Base-by-base conservation (phyloP, 2,797 vertebrate species). In the Sebastolobus altivelis region DNA sequence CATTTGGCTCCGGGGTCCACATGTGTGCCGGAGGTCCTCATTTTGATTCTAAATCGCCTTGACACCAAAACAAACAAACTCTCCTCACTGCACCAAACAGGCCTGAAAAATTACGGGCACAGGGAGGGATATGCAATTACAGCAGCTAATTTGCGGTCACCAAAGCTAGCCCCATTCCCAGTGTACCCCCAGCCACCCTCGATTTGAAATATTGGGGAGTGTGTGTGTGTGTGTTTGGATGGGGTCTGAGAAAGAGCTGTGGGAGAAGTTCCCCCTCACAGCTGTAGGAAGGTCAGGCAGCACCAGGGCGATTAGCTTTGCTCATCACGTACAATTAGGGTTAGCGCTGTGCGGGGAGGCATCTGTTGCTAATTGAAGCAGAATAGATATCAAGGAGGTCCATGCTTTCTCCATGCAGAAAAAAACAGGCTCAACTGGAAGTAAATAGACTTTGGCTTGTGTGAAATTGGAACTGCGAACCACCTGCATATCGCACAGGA, bases 41-140 rank as follows among this genome's bases (percentile, higher is more conserved):
- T 92, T 95, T 95, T 95, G 94, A 96, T 93, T 92, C 79, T 95
- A 95, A 96, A 93, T 92, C 46, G 83, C 92, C 84, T 84, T 94
- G 95, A 95, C 95, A 95, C 94, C 94, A 95, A 95, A 95, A 95
- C 93, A 95, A 95, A 95, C 95, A 95, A 89, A 93, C 92, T 92
- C 91, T 91, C 87, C 81, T 90, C 90, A 68, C 84, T 91, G 79
- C 89, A 92, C 85, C 91, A 93, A 94, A 93, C 93, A 92, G 88
- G 89, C 89, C 88, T 93, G 93, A 92, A 93, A 95, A 93, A 92
- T 93, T 81, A 94, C 87, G 83, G 89, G 90, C 88, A 69, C 68
- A 37, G 75, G 77, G 90, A 92, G 90, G 90, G 91, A 92, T 88
- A 90, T 91, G 93, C 93, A 95, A 94, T 95, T 95, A 95, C 89